Base-by-base conservation (phyloP, 2,797 vertebrate species). In the Sebastiscus tertius region DNA sequence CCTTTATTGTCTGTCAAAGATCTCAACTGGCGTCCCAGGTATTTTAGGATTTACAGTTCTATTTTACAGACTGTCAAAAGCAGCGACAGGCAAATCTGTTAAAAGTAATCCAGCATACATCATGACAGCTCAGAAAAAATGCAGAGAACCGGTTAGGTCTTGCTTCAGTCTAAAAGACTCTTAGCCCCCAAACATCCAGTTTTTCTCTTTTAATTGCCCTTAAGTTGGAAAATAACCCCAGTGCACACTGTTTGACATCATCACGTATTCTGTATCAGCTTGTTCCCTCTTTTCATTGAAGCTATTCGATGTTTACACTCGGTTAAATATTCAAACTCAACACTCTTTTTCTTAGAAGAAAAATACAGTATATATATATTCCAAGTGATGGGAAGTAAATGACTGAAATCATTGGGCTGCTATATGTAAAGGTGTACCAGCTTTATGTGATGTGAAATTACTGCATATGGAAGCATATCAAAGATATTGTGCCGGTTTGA, bases 31-130 rank as follows among this genome's bases (percentile, higher is more conserved):
- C 34, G 36, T 70, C 63, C 22, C 46, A 27, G 66, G 58, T 85
- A 76, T 80, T 84, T 86, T 20, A 64, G 77, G 78, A 86, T 85
- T 72, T 81, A 26, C n/a, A 27, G 59, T 82, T 87, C 66, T 42
- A 77, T 82, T 85, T 83, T 76, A 54, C 26, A 83, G 55, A 70
- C 55, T 87, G 82, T 85, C 73, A 85, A 39, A 82, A 42, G 63
- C 61, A 54, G 54, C 80, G 81, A 77, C 72, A 66, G 74, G 36
- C 22, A 72, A 64, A 83, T 86, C 68, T 83, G 81, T 60, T 31
- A 56, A 20, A 55, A 56, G 58, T 39, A 24, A 58, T 11, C 11
- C 52, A 20, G 67, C 65, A 60, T 29, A 58, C 66, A 72, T 72
- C 65, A 34, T 68, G 69, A 72, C 5, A 63, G 64, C 31, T 16